These are phyloP conservation scores for Hassar affinis DNA, from an alignment of 2,113 vertebrate species.

Conservation along the genomic window DNA sequence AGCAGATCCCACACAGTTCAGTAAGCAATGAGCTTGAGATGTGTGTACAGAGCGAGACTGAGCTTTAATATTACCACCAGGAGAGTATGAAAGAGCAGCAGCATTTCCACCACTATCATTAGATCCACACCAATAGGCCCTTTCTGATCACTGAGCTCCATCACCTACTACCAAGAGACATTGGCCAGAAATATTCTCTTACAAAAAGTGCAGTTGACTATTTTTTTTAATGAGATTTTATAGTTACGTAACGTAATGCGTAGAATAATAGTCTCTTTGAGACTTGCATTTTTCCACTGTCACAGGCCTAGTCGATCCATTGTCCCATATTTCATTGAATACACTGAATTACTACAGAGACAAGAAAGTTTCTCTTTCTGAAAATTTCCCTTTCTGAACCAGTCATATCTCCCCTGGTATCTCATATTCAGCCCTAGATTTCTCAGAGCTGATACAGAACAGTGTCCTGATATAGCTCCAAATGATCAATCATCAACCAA, in stretches of 20 bases:
- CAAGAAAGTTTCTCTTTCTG: too few relatives aligned
- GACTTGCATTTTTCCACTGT: background rate
- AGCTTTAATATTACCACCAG: slow-evolving; percentile 18
- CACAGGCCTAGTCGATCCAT: background rate
- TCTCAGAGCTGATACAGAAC: background rate
- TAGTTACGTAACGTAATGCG: background rate
- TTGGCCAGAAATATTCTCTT: slow-evolving; percentile 15
- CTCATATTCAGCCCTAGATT: background rate
- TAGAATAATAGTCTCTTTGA: background rate
- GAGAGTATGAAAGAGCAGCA: background rate
- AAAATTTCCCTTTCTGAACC: background rate
- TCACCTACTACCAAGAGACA: slow-evolving; percentile 33
- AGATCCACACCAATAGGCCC: background rate
- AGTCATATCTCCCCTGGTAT: background rate
- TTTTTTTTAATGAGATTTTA: background rate
- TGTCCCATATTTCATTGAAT: background rate
- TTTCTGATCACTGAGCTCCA: slow-evolving; percentile 12
- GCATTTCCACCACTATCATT: slow-evolving; percentile 15
- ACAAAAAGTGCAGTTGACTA: background rate
- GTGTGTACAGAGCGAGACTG: background rate
- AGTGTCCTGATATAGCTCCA: background rate
- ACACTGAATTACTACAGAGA: background rate
- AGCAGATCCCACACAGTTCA: background rate
- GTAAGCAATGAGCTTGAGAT: background rate
- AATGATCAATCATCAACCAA: background rate